phyloP scores from a whole-genome alignment of 2,797 vertebrate genomes.

The Varecia variegata region DNA sequence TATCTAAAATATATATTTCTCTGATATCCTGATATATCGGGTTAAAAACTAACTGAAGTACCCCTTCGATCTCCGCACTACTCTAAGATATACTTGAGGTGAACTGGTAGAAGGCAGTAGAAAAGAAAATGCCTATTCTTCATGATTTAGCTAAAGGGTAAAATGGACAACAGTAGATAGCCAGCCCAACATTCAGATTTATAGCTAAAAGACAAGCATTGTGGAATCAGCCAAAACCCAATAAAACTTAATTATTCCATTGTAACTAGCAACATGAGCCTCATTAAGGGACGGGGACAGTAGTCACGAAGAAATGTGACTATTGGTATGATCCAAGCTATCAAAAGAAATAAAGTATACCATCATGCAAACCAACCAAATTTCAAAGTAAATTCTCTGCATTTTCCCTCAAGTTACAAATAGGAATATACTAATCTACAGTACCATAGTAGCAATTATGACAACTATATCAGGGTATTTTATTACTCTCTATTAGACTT shows the following conservation, averaged over 20 bases:
- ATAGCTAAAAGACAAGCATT: not conserved
- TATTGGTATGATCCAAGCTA: not conserved
- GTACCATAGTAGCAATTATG: not conserved
- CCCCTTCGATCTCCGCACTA: not conserved
- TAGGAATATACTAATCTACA: not conserved
- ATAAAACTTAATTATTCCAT: slow-evolving; percentile 42
- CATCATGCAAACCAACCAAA: slow-evolving; percentile 22
- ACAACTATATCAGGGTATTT: not conserved
- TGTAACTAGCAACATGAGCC: slow-evolving; percentile 41
- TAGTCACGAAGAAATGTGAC: not conserved
- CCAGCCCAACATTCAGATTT: not conserved
- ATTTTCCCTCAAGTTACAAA: slow-evolving; percentile 30
- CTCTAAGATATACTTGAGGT: not conserved
- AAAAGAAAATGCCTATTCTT: slow-evolving; percentile 4
- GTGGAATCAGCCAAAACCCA: not conserved
- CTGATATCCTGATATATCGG: slow-evolving; percentile 18
- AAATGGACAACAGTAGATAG: not conserved
- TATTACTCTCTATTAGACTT: not conserved
- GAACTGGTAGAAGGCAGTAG: not conserved
- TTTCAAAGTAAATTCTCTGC: slow-evolving; percentile 31
- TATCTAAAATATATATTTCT: slow-evolving; percentile 58
- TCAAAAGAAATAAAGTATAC: slow-evolving; percentile 39
- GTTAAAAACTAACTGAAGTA: slow-evolving; percentile 45
- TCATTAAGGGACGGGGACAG: not conserved
- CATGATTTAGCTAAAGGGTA: not conserved